These are phyloP conservation scores for Euphysa ruthae DNA, from an alignment of 30 jellyfish, hydroid and myxozoan species.

Conservation along the genomic window DNA sequence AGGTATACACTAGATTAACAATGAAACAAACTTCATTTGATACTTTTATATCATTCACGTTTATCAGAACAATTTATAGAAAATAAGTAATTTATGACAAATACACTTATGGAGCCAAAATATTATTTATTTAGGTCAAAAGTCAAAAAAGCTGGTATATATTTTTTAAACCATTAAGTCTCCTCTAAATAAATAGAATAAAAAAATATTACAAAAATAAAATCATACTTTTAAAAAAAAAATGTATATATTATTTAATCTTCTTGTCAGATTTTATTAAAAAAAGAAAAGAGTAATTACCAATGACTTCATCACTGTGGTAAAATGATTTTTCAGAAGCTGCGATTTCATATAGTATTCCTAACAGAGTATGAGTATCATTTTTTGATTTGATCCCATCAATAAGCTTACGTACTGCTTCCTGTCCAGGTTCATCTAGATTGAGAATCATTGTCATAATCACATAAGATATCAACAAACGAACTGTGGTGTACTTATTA, in stretches of 20 bases:
- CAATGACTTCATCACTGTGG: conserved; percentile 36
- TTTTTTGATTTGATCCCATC: conserved; percentile 70
- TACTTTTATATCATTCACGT: too few species aligned
- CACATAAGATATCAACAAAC: neutral
- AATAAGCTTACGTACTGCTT: conserved; percentile 54
- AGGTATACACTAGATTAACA: too few species aligned
- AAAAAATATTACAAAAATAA: neutral
- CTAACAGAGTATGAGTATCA: conserved; percentile 35
- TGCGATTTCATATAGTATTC: conserved; percentile 53
- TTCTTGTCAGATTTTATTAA: too few species aligned
- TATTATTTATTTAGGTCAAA: too few species aligned
- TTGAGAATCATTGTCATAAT: neutral
- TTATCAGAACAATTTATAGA: too few species aligned
- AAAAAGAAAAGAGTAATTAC: neutral
- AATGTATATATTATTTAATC: neutral
- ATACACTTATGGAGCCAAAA: too few species aligned
- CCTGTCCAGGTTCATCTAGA: conserved; percentile 63
- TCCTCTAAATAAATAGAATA: neutral
- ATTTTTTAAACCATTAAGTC: too few species aligned
- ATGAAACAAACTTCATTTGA: too few species aligned
- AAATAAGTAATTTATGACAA: too few species aligned
- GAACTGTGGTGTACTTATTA: neutral
- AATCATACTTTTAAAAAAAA: neutral
- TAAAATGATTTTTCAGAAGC: conserved; percentile 60
- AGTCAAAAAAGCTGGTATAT: too few species aligned